Base-by-base conservation (phyloP, 2,888 invertebrate genomes). In the Oscheius myriophilus region DNA sequence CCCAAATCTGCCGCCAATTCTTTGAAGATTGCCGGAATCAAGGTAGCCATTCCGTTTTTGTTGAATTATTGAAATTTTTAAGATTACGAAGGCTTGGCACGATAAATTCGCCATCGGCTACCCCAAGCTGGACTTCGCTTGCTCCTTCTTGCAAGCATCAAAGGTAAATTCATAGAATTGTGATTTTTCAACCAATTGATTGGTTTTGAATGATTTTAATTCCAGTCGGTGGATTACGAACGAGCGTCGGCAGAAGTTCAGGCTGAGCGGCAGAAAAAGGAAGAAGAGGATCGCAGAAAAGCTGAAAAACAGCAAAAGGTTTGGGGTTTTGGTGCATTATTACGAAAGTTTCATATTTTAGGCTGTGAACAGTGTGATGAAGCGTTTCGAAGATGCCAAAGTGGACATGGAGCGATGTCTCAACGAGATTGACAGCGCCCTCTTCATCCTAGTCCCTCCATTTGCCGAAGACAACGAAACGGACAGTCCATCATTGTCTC, bases 21-120 rank as follows among this genome's bases (percentile, higher is more conserved):
- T n/a, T 64, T 84, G 51, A 85, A 85, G 43, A 59, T 73, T 21
- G 71, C 73, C 6, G 67, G 51, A n/a, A 67, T 67, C 33, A 67
- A 67, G 54, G 61, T 63, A 41, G 16, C 26, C 26, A 33, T 21
- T 3, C 2, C 18, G 18, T 62, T 33, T 3, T 12, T 12, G 7
- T 18, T 33, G 3, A 23, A 16, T 49, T 7, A 21, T 43, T 3
- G 14, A 23, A 23, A 33, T 49, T 26, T 6, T 55, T 46, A n/a
- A 65, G 65, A 45, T 33, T 14, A 51, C 58, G 14, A 46, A 51
- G 39, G 26, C 23, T 7, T 67, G 67, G 67, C 41, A 67, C 51
- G 67, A 67, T 11, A 67, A 67, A 41, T 67, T 67, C 26, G 23
- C 33, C 1, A 14, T 23, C 25, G 67, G 67, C n/a, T 67, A 67